phyloP scores from a whole-genome alignment of 2,888 invertebrate species.

The Horisme vitalbata region DNA sequence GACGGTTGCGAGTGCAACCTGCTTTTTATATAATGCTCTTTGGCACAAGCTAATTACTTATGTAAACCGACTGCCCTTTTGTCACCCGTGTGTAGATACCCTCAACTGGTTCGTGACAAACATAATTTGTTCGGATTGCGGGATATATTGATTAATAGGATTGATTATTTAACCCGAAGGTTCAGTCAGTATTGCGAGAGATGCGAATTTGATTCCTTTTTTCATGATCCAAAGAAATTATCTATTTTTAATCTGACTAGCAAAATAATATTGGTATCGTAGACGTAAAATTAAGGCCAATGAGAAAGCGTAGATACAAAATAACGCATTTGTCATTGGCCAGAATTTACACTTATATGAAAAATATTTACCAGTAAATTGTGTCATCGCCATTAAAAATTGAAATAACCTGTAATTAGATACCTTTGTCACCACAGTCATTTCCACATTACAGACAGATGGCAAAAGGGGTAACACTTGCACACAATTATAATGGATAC shows the following conservation, averaged over 20 bases:
- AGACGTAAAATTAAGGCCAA: too few species aligned
- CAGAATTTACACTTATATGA: too few species aligned
- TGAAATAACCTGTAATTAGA: conserved; percentile 16
- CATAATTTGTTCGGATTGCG: conserved; percentile 43
- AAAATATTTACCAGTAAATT: conserved; percentile 9
- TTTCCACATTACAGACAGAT: conserved; percentile 53
- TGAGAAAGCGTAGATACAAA: too few species aligned
- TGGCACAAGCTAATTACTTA: conserved; percentile 73
- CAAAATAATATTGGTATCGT: too few species aligned
- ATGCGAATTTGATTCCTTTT: too few species aligned
- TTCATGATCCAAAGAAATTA: too few species aligned
- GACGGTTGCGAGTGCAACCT: background rate
- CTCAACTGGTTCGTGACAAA: conserved; percentile 52
- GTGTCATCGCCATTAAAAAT: conserved; percentile 13
- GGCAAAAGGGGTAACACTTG: conserved; percentile 53
- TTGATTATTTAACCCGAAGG: conserved; percentile 7
- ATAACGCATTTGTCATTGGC: too few species aligned
- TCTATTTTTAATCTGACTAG: too few species aligned
- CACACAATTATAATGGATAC: conserved; percentile 39
- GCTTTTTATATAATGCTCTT: conserved; percentile 33
- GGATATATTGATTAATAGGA: conserved; percentile 32
- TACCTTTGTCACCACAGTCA: conserved; percentile 42
- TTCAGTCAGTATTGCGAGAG: too few species aligned
- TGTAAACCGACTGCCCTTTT: conserved; percentile 68
- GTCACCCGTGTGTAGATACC: conserved; percentile 53